Evolutionary conservation across 2,888 invertebrate genomes (phyloP), one percentile per base, ranked within the genome.

Genomic region (Drosophila demipolita): DNA sequence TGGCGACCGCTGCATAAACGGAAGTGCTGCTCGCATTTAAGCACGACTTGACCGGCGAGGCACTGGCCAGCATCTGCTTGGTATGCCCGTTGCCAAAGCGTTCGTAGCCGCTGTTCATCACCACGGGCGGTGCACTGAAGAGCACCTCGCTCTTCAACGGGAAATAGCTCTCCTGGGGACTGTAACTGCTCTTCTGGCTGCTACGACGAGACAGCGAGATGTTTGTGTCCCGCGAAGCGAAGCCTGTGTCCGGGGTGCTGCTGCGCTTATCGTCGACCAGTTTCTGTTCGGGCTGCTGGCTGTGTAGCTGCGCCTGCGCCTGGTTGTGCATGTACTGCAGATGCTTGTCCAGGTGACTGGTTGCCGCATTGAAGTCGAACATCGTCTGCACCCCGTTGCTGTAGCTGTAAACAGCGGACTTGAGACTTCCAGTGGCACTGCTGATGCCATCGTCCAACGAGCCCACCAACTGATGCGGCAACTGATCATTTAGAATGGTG

Each of bases 171-270:
- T 93, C 93, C 73, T 93, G 93, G 2, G 93, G 93, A 72, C 93
- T 93, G 59, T 93, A 93, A 70, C 91, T 93, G 55, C 93, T 93
- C 75, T 93, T 93, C 68, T 93, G 93, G 67, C 93, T 93, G 76
- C 93, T 93, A 38, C 93, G 92, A 0, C 93, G 91, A 7, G 93
- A 93, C 49, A 93, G 75, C n/a, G 93, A 93, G 9, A 92, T 91
- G 73, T 92, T 92, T 3, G 93, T 93, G 63, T 93, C 93, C 48
- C 93, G 84, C 12, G 93, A 93, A 12, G 93, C 93, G 61, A 93
- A 93, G 1, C 93, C 93, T 5, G 93, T 93, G 64, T 93, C 93
- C 3, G 93, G 93, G 0, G 93, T 93, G 68, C 93, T 93, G 26
- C 93, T 93, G 11, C 93, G 91, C 73, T 93, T 93, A 33, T 93